Base-by-base conservation (phyloP, 2,888 invertebrate genomes). In the Tetragnatha montana region DNA sequence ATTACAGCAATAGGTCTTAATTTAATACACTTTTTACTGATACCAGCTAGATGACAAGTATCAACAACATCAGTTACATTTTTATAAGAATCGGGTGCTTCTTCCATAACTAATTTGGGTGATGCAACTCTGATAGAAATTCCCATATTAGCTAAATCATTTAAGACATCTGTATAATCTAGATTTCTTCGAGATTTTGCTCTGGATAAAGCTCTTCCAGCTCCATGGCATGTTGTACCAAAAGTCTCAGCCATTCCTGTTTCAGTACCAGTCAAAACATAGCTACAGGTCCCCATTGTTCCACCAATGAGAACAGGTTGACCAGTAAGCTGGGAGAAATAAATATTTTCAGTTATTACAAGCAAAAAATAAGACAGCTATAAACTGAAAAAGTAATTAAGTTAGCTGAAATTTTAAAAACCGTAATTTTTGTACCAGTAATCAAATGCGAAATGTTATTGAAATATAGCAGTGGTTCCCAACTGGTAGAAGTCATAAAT, bases 201-300 rank as follows among this genome's bases (percentile, higher is more conserved):
- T 92, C 99, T 95, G 0, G 99, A 99, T 91, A 99, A 94, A 8
- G 99, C 99, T 91, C 99, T 96, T 75, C 99, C 99, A 90, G 99
- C 99, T 93, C 99, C 99, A 94, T 99, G 99, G 93, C 99, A 99
- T 0, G 99, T 99, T n/a, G 99, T 99, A 76, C 99, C 99, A 94
- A 98, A 99, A 0, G 99, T 99, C 94, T 99, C 98, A 92, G 96
- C 95, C 98, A 99, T 99, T 92, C 99, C 99, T 93, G 96, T 96
- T 93, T 98, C 98, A 14, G 99, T 99, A 14, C 98, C 99, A 60
- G 99, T 99, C 68, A 99, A 95, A 7, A 99, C 99, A 94, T 99
- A 99, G 93, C 99, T 99, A 93, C 99, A 99, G 2, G 99, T 99
- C 35, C 99, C 99, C 99, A 99, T 99, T 3, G 99, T 98, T 76